Base-by-base conservation (phyloP, 2,797 vertebrate species). In the Garrulus glandarius region DNA sequence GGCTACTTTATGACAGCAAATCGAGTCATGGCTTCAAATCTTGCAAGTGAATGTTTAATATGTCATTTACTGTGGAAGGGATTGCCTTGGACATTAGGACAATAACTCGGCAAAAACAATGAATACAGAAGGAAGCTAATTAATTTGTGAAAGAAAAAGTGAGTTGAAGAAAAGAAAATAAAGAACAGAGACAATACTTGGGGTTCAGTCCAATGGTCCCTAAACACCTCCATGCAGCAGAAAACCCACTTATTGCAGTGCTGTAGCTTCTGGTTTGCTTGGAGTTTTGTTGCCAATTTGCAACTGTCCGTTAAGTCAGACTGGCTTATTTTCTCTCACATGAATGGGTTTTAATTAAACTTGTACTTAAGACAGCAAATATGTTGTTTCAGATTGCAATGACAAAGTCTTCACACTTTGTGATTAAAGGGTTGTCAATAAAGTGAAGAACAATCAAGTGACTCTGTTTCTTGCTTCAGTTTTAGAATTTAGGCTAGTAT, bases 361-460 rank as follows among this genome's bases (percentile, higher is more conserved):
- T 89, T 71, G 63, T 91, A 86, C 80, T 93, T 90, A 90, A 90
- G 47, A 68, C 37, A 78, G 60, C 55, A 72, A 83, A 69, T 91
- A 83, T 29, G 43, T 81, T 12, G 13, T 64, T 93, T 92, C 90
- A 90, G 65, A 74, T 9, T 64, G 49, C 50, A 89, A 76, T 52
- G 65, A 68, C 86, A 84, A 79, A 85, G 43, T 64, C 72, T 88
- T 91, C 89, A 78, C 39, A 80, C 46, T 80, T 83, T 15, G 53
- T 68, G 65, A 80, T 61, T 43, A 84, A 82, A 70, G 34, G 41
- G 10, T 39, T 93, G 81, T 52, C 55, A 47, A 69, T 60, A 77
- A 75, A 71, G 69, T 12, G 17, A 84, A 57, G 61, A 84, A 76
- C 50, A 37, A 79, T 20, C 64, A 70, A 82, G 32, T 41, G 43